Percentiles rank a stretch among this genome's conserved stretches.
Conservation (phyloP, 1,140 invertebrate species). For the Harlomillsia oculata region DNA sequence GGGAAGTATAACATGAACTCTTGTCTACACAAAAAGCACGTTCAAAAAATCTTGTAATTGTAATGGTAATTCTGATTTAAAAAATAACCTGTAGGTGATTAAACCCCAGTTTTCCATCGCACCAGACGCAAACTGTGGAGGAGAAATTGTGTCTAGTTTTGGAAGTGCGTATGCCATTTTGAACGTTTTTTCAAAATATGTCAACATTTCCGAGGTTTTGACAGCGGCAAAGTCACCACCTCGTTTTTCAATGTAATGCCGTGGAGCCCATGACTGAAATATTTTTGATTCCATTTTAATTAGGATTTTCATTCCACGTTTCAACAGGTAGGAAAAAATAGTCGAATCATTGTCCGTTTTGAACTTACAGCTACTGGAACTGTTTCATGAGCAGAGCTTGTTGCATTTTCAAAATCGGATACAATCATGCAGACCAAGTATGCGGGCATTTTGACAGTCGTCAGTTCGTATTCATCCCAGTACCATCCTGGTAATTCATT, state of each 20-base stretch:
- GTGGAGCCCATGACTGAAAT: conserved; percentile 6
- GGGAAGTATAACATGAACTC: conserved; percentile 7
- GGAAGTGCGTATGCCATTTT: conserved; percentile 44
- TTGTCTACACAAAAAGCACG: background rate
- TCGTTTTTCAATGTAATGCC: background rate
- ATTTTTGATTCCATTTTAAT: background rate
- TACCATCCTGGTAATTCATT: conserved; percentile 11
- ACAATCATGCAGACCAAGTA: conserved; percentile 22
- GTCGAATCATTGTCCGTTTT: background rate
- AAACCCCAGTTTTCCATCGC: conserved; percentile 32
- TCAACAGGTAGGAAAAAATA: no score
- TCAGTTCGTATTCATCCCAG: conserved; percentile 20
- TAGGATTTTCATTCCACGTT: background rate
- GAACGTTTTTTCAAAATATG: conserved; percentile 49
- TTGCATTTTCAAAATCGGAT: conserved; percentile 34
- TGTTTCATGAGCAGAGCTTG: background rate
- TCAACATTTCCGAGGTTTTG: conserved; percentile 43
- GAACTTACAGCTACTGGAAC: conserved; percentile 2
- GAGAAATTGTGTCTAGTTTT: conserved; percentile 47
- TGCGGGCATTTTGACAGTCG: conserved; percentile 17
- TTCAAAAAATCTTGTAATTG: background rate
- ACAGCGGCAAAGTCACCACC: conserved; percentile 41
- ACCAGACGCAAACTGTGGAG: conserved; percentile 50
- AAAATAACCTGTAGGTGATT: conserved; percentile 6
- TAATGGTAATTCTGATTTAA: background rate